A percentile compares a stretch with the other conserved stretches of the same genome.
phyloP scores from a whole-genome alignment of 2,888 invertebrate genomes.

The Drosophila putrida region DNA sequence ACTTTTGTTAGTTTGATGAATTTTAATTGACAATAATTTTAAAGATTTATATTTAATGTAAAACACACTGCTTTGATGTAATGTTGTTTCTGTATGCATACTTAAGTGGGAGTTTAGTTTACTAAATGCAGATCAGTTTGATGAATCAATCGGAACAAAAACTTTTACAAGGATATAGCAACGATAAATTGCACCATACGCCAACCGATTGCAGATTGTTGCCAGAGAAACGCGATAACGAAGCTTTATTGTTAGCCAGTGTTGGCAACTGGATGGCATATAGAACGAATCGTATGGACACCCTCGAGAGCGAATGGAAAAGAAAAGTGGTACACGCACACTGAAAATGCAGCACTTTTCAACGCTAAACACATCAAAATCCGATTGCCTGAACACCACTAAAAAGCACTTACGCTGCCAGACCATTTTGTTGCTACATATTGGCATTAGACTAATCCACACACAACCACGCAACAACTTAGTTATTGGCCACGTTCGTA shows the following conservation, averaged over 20 bases:
- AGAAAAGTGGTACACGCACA: constrained; percentile 14
- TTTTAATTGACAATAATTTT: not conserved
- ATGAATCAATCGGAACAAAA: not conserved
- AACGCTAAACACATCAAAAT: constrained; percentile 58
- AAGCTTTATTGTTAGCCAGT: constrained; percentile 23
- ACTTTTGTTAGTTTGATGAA: too few species aligned
- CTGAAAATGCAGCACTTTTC: constrained; percentile 47
- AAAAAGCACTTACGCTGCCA: constrained; percentile 56
- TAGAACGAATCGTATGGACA: not conserved
- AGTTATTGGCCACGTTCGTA: constrained; percentile 60
- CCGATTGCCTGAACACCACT: constrained; percentile 62
- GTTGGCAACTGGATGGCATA: constrained; percentile 5
- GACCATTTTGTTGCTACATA: constrained; percentile 56
- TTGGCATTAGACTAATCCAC: constrained; percentile 75
- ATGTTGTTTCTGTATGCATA: too few species aligned
- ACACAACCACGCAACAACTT: constrained; percentile 57
- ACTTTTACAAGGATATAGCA: not conserved
- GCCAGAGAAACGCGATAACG: constrained; percentile 25
- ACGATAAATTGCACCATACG: constrained; percentile 7
- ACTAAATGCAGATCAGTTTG: not conserved
- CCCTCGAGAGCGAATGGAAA: constrained; percentile 16
- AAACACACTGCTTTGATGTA: too few species aligned
- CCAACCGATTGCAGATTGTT: constrained; percentile 15
- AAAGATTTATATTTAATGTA: too few species aligned
- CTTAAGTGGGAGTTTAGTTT: not conserved